Evolutionary conservation across 2,888 invertebrate species (phyloP).

Genomic region (Xestia rhomboidea): DNA sequence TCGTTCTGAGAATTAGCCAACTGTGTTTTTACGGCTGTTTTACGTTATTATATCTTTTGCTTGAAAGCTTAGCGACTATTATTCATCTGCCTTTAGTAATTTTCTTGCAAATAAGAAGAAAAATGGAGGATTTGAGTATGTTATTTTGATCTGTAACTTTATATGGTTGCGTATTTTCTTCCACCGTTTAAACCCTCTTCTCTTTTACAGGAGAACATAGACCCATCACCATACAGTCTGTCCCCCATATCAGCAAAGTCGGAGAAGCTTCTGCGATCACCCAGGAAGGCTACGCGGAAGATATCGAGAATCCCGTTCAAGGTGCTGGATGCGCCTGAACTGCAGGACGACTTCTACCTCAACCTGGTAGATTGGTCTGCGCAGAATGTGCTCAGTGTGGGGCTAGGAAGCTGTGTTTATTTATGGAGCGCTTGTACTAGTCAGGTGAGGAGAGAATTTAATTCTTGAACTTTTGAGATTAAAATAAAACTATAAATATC

Average conservation of each 20-base stretch:
- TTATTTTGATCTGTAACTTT: background rate
- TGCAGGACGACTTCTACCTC: conserved; percentile 99
- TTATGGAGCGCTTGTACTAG: conserved; percentile 99
- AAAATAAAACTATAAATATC: background rate
- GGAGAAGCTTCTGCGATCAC: conserved; percentile 97
- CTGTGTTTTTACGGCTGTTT: conserved; percentile 44
- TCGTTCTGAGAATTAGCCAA: conserved; percentile 50
- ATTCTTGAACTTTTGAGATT: background rate
- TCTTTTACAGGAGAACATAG: conserved; percentile 93
- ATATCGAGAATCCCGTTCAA: conserved; percentile 99
- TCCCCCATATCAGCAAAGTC: conserved; percentile 99
- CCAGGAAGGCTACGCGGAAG: conserved; percentile 99
- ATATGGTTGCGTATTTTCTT: background rate
- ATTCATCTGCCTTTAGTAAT: background rate
- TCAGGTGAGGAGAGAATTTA: conserved; percentile 90
- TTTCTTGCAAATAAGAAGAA: conserved; percentile 1
- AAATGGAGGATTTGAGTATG: background rate
- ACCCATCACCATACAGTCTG: conserved; percentile 97
- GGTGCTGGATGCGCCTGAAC: conserved; percentile 98
- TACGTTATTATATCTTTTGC: conserved; percentile 44
- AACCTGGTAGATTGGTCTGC: conserved; percentile 99
- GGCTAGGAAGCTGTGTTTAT: conserved; percentile 99
- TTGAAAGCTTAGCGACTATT: conserved; percentile 35
- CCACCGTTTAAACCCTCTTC: conserved; percentile 11
- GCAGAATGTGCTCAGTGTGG: conserved; percentile 99